Base-by-base conservation (phyloP, 2,797 vertebrate genomes). In the Leucoraja ocellata region DNA sequence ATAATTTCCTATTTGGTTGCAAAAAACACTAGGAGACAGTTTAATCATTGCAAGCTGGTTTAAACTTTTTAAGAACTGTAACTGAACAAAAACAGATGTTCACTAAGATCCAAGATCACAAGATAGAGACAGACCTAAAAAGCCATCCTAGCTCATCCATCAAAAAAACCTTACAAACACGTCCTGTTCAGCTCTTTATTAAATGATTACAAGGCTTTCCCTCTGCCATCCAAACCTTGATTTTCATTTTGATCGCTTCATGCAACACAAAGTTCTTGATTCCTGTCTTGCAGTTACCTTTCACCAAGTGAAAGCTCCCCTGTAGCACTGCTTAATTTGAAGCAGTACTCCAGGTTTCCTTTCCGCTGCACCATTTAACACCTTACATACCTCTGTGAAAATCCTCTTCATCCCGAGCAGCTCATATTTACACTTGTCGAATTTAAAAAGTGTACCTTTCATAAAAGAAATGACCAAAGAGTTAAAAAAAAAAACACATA, bases 41-140 rank as follows among this genome's bases (percentile, higher is more conserved):
- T 92, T 92, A 76, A 92, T 92, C 36, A 58, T 76, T 92, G 16
- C 23, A 92, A 92, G 90, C 68, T 73, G 73, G 21, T 92, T 76
- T 92, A 14, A 76, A 76, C 68, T 74, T 88, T 88, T 88, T 92
- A 76, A 92, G 90, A 92, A 73, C 90, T 92, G 90, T 25, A 76
- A 92, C 90, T 54, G 46, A 92, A 74, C 46, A 92, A 92, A 92
- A 92, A 92, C 39, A 76, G 90, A 54, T 76, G 90, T 28, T 73
- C 71, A 76, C 73, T 92, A 92, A 74, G 76, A 25, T 92, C 32
- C 71, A 25, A 54, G 63, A 76, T 92, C 73, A 92, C 68, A 76
- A 92, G 90, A 73, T 76, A 92, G 90, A 92, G 14, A 25, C 71
- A 74, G 63, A 88, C 36, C 84, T 68, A 68, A 16, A 88, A 68